Evolutionary conservation across 2,888 invertebrate species (phyloP).

Genomic region (Crossocerus cetratus): DNA sequence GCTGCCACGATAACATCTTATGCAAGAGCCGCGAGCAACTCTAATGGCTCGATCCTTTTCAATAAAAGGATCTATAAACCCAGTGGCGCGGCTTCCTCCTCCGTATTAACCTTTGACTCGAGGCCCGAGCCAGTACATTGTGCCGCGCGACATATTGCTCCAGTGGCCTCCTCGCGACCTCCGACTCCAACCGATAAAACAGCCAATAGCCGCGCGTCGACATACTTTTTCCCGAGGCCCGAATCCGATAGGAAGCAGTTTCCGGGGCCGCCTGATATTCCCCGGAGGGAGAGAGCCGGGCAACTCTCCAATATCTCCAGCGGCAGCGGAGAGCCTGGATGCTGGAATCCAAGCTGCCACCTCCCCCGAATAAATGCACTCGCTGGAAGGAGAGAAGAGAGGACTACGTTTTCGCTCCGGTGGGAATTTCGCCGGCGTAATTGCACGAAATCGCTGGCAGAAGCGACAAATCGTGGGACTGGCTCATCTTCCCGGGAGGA

Average conservation of each 20-base stretch:
- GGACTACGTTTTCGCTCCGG: background rate
- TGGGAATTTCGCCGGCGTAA: constrained; percentile 35
- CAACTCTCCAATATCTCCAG: background rate
- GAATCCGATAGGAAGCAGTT: background rate
- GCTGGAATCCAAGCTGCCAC: constrained; percentile 1
- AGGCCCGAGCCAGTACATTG: too few relatives aligned
- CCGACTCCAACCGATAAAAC: background rate
- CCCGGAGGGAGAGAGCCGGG: background rate
- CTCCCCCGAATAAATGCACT: constrained; percentile 1
- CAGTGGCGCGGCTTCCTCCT: too few relatives aligned
- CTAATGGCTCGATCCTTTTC: too few relatives aligned
- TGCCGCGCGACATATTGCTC: too few relatives aligned
- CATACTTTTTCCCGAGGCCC: background rate
- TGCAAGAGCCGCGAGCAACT: too few relatives aligned
- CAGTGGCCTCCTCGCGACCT: background rate
- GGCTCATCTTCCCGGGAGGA: background rate
- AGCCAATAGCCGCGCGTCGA: background rate
- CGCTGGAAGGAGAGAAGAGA: background rate
- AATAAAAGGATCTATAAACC: too few relatives aligned
- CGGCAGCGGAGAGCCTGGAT: constrained; percentile 2
- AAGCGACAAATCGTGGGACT: constrained; percentile 24
- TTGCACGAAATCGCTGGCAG: constrained; percentile 43
- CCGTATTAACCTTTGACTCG: too few relatives aligned
- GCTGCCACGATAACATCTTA: too few relatives aligned
- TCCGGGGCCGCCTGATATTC: background rate